Evolutionary conservation across 2,113 vertebrate species (phyloP).

Genomic region (Lynx canadensis): DNA sequence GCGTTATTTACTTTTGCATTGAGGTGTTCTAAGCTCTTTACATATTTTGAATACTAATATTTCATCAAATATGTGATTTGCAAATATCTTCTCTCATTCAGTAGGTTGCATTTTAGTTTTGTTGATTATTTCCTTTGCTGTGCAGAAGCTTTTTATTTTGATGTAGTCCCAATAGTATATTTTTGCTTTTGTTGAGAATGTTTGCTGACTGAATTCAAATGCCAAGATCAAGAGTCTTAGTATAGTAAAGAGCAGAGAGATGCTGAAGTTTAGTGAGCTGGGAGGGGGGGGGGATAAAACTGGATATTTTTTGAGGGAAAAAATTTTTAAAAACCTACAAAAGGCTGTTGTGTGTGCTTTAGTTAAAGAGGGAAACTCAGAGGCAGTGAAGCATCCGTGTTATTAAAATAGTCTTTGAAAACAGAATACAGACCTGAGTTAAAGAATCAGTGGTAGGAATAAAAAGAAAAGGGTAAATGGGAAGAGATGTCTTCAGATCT

Average conservation of each 20-base stretch:
- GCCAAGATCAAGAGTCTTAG: background rate
- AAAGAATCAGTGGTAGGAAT: background rate
- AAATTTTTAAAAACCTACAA: background rate
- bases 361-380: background rate
- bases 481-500: background rate
- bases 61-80: background rate
- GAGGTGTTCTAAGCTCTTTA: background rate
- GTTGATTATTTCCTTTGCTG: background rate
- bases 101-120: background rate
- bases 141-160: background rate
- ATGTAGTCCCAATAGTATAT: background rate
- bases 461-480: background rate
- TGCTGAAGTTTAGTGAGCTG: background rate
- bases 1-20: background rate
- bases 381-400: background rate
- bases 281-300: background rate
- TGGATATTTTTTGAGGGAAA: background rate
- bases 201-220: background rate
- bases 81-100: background rate
- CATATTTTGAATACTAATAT: background rate
- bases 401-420: background rate
- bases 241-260: background rate
- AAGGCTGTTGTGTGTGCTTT: background rate
- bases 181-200: background rate
- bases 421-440: background rate